Percentiles rank a stretch among this genome's conserved stretches.
Conservation (phyloP, 2,113 vertebrate genomes). For the Cyphomyrus plagiostoma region DNA sequence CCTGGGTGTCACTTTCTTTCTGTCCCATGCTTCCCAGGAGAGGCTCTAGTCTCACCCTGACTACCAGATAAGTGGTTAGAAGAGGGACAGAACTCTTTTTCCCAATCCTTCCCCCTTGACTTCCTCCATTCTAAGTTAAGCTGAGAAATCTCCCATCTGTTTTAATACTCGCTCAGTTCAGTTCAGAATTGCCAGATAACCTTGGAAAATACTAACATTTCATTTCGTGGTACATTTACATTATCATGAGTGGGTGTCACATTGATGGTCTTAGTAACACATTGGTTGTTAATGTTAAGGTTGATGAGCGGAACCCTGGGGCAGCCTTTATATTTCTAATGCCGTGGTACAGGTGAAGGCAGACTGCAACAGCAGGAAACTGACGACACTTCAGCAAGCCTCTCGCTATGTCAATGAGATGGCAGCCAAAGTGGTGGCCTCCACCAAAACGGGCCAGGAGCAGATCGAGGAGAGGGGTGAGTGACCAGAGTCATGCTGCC, state of each 20-base stretch:
- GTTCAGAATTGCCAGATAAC: neutral
- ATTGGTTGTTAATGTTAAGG: neutral
- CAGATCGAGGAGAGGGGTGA: constrained; percentile 84
- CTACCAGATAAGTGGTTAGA: neutral
- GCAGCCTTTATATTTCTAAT: neutral
- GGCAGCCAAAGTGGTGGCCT: constrained; percentile 87
- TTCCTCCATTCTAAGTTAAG: neutral
- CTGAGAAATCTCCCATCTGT: neutral
- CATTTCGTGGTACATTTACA: neutral
- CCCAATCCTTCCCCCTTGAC: neutral
- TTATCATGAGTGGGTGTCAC: neutral
- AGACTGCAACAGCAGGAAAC: constrained; percentile 70
- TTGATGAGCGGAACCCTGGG: neutral
- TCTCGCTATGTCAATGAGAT: constrained; percentile 84
- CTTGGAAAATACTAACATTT: no score
- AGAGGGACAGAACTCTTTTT: neutral
- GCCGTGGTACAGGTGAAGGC: constrained; percentile 77
- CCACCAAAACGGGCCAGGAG: constrained; percentile 83
- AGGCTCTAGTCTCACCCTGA: neutral
- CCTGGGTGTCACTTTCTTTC: neutral
- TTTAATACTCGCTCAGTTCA: neutral
- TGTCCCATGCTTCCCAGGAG: neutral
- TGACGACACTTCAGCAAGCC: constrained; percentile 80
- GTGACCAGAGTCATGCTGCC: neutral
- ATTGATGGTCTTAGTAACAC: neutral